Evolutionary conservation across 2,888 invertebrate species (phyloP).

Genomic region (Leptinotarsa tumamoca): DNA sequence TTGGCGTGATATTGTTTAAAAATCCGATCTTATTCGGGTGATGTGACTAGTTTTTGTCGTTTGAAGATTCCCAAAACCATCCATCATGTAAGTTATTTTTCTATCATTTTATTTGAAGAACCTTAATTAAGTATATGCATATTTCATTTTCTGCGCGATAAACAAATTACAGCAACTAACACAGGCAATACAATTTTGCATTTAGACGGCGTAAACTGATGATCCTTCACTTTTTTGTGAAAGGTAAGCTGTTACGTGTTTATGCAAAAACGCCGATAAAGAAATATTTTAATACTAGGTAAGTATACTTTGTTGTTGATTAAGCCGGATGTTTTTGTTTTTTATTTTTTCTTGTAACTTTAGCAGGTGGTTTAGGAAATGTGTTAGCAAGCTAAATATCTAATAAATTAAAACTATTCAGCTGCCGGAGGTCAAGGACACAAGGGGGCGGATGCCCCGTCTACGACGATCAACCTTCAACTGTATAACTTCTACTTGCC

Average conservation of each 20-base stretch:
- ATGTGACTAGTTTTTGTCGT: conserved; percentile 20
- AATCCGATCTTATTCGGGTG: conserved; percentile 12
- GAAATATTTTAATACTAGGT: conserved; percentile 8
- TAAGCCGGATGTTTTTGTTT: conserved; percentile 31
- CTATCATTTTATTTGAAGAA: background rate
- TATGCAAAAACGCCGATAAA: conserved; percentile 15
- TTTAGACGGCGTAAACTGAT: conserved; percentile 20
- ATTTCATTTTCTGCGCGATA: conserved; percentile 33
- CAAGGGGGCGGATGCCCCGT: conserved; percentile 56
- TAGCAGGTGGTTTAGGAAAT: conserved; percentile 30
- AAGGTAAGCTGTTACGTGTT: conserved; percentile 30
- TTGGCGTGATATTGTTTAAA: conserved; percentile 17
- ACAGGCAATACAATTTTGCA: conserved; percentile 23
- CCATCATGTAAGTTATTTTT: conserved; percentile 23
- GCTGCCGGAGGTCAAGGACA: conserved; percentile 60
- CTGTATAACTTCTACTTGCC: conserved; percentile 34
- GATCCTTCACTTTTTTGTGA: conserved; percentile 25
- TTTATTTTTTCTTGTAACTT: conserved; percentile 23
- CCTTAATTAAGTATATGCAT: background rate
- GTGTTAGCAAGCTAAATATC: conserved; percentile 46
- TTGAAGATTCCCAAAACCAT: conserved; percentile 1
- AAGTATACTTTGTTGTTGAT: background rate
- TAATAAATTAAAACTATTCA: conserved; percentile 46
- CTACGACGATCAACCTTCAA: conserved; percentile 29
- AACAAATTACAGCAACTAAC: conserved; percentile 17